These are phyloP conservation scores for Aratinga solstitialis DNA, from an alignment of 2,797 vertebrate species.

Conservation along the genomic window DNA sequence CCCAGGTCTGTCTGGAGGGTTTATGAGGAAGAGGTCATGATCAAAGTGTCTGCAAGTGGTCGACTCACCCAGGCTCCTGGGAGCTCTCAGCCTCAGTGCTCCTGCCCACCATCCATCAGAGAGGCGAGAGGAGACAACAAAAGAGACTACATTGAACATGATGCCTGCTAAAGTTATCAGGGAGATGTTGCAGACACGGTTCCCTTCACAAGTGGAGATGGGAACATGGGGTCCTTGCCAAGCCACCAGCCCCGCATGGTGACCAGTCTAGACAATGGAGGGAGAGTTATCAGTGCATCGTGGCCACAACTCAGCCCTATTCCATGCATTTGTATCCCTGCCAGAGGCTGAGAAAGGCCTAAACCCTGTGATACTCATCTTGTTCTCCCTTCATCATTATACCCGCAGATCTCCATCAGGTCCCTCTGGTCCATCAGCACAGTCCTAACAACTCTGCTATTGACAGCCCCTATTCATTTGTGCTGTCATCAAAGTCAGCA, in stretches of 20 bases:
- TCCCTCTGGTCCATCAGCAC: constrained; percentile 2
- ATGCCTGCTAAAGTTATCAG: not conserved
- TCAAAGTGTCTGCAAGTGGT: not conserved
- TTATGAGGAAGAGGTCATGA: not conserved
- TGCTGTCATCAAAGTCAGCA: not conserved
- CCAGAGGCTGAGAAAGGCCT: not conserved
- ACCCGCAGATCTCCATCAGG: not conserved
- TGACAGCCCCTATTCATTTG: not conserved
- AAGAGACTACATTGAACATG: not conserved
- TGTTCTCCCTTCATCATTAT: not conserved
- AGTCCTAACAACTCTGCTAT: not conserved
- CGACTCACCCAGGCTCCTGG: not conserved
- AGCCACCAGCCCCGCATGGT: not conserved
- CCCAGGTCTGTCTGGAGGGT: not conserved
- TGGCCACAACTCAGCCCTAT: not conserved
- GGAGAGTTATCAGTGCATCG: not conserved
- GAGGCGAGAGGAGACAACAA: not conserved
- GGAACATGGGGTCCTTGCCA: not conserved
- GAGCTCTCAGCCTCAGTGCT: not conserved
- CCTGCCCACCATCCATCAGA: not conserved
- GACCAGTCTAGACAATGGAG: not conserved
- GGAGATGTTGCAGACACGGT: not conserved
- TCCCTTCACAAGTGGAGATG: not conserved
- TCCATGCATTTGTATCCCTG: not conserved
- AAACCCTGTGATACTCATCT: not conserved